Percentiles rank a stretch among this genome's conserved stretches.
phyloP scores from a whole-genome alignment of 1,140 invertebrate genomes.

The Saccostrea glomerata region DNA sequence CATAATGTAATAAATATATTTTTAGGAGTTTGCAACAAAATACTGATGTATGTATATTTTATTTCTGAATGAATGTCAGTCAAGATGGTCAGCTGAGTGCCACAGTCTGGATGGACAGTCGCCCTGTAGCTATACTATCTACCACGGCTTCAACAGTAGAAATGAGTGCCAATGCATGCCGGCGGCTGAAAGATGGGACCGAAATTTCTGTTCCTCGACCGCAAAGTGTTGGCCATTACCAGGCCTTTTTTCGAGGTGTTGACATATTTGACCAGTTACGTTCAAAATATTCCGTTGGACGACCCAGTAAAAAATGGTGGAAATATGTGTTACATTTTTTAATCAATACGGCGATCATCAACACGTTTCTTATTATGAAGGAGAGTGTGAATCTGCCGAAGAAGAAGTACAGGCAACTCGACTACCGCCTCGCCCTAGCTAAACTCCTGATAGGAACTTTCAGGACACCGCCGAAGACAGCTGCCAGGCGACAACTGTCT shows the following conservation, averaged over 20 bases:
- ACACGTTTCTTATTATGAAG: background rate
- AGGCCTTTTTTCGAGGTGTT: no score
- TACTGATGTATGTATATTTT: no score
- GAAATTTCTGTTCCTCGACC: background rate
- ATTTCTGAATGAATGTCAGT: background rate
- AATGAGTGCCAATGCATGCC: background rate
- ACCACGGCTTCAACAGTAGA: background rate
- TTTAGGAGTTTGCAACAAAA: no score
- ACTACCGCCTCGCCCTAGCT: background rate
- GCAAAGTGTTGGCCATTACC: background rate
- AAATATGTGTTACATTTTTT: no score
- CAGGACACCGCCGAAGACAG: no score
- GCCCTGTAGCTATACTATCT: background rate
- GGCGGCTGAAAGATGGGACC: background rate
- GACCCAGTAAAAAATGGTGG: no score
- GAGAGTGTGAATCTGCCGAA: background rate
- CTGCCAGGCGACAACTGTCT: no score
- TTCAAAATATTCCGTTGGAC: no score
- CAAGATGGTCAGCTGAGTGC: background rate
- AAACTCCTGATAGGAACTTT: background rate
- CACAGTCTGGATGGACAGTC: no score
- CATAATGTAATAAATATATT: no score
- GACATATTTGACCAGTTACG: no score
- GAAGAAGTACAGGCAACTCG: constrained; percentile 1
- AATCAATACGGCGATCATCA: no score